These are phyloP conservation scores for Microplitis demolitor DNA, from an alignment of 1,140 invertebrate species.

Conservation along the genomic window DNA sequence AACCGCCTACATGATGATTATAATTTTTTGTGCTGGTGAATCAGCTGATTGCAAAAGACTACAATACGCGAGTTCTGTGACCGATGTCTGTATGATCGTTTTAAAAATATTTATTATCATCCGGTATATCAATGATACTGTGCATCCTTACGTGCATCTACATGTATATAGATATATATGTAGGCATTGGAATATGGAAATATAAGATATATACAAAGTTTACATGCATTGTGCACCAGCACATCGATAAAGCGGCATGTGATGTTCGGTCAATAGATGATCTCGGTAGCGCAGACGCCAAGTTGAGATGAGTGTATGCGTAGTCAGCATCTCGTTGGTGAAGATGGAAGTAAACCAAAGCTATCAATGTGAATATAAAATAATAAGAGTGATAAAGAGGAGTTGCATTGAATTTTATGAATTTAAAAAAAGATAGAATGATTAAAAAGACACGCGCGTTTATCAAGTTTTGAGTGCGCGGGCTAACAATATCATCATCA, in stretches of 20 bases:
- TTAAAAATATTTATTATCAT: no score
- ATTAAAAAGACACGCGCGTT: conserved; percentile 13
- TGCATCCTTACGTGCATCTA: no score
- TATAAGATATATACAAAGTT: background rate
- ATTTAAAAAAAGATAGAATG: conserved; percentile 27
- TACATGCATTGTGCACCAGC: background rate
- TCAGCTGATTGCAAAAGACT: no score
- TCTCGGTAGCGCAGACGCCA: conserved; percentile 52
- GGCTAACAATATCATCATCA: background rate
- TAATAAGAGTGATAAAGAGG: background rate
- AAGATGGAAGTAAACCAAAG: no score
- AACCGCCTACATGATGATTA: no score
- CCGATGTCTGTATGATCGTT: no score
- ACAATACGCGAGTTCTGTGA: no score
- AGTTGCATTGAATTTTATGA: background rate
- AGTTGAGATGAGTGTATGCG: conserved; percentile 32
- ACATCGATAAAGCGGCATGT: conserved; percentile 28
- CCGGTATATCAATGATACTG: no score
- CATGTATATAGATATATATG: no score
- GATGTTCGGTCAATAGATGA: conserved; percentile 58
- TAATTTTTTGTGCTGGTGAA: no score
- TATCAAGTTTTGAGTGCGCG: conserved; percentile 15
- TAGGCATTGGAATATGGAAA: no score
- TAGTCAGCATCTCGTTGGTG: background rate
- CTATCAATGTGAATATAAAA: background rate